These are phyloP conservation scores for Sycophaga agraensis DNA, from an alignment of 1,140 invertebrate species.

Conservation along the genomic window DNA sequence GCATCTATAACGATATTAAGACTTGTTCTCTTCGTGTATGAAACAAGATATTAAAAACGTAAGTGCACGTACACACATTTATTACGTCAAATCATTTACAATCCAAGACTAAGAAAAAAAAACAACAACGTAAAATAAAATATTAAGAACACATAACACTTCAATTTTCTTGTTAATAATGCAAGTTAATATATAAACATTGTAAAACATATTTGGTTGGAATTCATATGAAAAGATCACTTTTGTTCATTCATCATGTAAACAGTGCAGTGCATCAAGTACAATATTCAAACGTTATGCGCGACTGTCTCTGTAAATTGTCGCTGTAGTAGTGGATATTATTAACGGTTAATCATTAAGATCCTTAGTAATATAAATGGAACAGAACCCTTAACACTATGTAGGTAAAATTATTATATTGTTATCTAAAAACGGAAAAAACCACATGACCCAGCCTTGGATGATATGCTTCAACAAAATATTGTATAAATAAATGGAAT, in stretches of 20 bases:
- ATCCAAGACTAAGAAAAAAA: conserved; percentile 24
- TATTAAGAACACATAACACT: conserved; percentile 2
- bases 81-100: conserved; percentile 25
- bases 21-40: conserved; percentile 46
- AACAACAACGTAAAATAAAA: conserved; percentile 39
- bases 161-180: conserved; percentile 18
- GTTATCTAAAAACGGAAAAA: conserved; percentile 18
- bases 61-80: conserved; percentile 24
- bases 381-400: conserved; percentile 39
- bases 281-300: conserved; percentile 27
- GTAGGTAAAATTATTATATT: conserved; percentile 29
- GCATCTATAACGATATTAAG: conserved; percentile 39
- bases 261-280: conserved; percentile 26
- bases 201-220: conserved; percentile 22
- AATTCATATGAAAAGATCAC: conserved; percentile 2
- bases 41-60: conserved; percentile 2
- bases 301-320: conserved; percentile 29
- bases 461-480: conserved; percentile 26
- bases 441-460: conserved; percentile 20
- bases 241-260: conserved; percentile 23
- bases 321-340: conserved; percentile 33
- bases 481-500: conserved; percentile 29
- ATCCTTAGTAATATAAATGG: conserved; percentile 48
- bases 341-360: conserved; percentile 47
- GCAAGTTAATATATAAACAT: conserved; percentile 18